These are phyloP conservation scores for Heterotilapia buettikoferi DNA, from an alignment of 2,113 vertebrate species.

Conservation along the genomic window DNA sequence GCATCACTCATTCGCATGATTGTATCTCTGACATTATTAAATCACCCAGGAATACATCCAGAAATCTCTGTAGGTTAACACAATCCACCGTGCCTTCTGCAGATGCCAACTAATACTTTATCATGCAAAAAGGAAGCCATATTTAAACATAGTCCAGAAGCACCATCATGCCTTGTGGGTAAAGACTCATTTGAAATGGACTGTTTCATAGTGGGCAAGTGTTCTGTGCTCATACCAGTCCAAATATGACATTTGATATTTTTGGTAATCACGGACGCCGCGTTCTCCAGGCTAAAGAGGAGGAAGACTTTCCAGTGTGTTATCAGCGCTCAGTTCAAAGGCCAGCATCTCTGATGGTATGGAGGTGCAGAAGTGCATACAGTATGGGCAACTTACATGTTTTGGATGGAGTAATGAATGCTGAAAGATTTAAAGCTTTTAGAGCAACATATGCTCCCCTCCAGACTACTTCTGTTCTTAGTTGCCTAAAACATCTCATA, in stretches of 20 bases:
- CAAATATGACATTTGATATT: neutral
- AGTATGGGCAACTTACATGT: fast-evolving
- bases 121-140: neutral
- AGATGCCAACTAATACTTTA: neutral
- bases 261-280: fast-evolving
- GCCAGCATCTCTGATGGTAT: neutral
- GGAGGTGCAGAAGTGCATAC: fast-evolving
- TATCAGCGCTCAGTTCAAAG: neutral
- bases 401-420: neutral
- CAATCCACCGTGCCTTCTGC: neutral
- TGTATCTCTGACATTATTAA: fast-evolving
- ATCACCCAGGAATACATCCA: neutral
- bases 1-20: neutral
- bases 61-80: neutral
- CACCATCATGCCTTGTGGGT: fast-evolving
- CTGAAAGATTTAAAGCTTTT: neutral
- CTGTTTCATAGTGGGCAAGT: neutral
- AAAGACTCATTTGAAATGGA: neutral
- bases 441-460: neutral
- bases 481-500: neutral
- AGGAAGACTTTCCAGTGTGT: neutral
- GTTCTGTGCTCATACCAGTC: fast-evolving
- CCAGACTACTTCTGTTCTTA: neutral
- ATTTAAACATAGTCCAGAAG: neutral
- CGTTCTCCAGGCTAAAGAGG: too few relatives aligned